Conservation (phyloP, 2,888 invertebrate genomes). For the Phalangium opilio region DNA sequence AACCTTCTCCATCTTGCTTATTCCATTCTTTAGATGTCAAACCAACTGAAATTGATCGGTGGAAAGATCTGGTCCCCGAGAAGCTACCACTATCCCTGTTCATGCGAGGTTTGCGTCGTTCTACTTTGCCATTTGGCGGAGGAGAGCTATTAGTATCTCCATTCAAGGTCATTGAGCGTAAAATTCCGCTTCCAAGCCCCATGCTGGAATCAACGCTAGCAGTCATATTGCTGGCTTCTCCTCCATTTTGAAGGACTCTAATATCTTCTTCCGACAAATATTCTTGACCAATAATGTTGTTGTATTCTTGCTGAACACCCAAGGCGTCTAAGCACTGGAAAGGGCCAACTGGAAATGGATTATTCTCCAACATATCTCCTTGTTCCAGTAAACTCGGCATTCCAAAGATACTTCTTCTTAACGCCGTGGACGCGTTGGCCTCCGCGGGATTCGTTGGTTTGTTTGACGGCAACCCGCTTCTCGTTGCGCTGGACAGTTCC, state of each 20-base stretch:
- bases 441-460: too few relatives aligned
- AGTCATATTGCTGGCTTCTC: slow-evolving; percentile 10
- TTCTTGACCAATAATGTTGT: slow-evolving; percentile 20
- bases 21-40: slow-evolving; percentile 38
- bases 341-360: slow-evolving; percentile 22
- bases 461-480: slow-evolving; percentile 11
- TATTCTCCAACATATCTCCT: slow-evolving; percentile 28
- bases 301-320: slow-evolving; percentile 29
- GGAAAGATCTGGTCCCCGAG: slow-evolving; percentile 44
- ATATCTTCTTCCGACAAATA: slow-evolving; percentile 20
- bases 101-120: slow-evolving; percentile 8
- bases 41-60: slow-evolving; percentile 76
- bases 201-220: slow-evolving; percentile 9
- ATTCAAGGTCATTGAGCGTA: slow-evolving; percentile 16
- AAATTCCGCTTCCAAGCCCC: slow-evolving; percentile 6
- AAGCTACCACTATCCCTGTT: slow-evolving; percentile 7
- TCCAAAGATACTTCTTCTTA: slow-evolving; percentile 15
- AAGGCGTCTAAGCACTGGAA: slow-evolving; percentile 45
- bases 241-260: slow-evolving; percentile 18
- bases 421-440: slow-evolving; percentile 14
- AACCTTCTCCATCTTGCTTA: slow-evolving; percentile 36
- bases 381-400: slow-evolving; percentile 41
- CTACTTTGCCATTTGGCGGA: slow-evolving; percentile 4
- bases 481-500: slow-evolving; percentile 63
- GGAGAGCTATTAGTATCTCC: slow-evolving; percentile 13